Conservation (phyloP, 2,113 vertebrate species). For the Columbina picui region DNA sequence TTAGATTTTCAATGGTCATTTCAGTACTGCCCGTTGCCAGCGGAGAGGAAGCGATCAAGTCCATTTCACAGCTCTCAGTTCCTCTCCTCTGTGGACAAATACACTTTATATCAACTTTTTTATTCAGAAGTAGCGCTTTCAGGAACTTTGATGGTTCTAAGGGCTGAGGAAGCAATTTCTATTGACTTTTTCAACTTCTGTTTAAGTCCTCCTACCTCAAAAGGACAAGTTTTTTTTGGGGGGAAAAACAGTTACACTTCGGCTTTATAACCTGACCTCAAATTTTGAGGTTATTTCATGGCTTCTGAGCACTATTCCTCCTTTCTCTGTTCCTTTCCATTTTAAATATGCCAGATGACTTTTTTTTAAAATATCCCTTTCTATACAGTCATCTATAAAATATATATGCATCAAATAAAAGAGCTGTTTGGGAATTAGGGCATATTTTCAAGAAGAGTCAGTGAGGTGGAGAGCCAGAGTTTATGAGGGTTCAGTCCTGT, state of each 20-base stretch:
- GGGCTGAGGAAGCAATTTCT: neutral
- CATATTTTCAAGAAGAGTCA: slow-evolving; percentile 3
- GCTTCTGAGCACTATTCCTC: neutral
- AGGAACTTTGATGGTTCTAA: neutral
- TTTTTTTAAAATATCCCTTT: slow-evolving; percentile 39
- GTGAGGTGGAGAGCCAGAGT: neutral
- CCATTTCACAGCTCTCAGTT: neutral
- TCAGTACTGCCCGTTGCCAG: neutral
- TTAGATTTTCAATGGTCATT: neutral
- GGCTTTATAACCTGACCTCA: neutral
- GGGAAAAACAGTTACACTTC: neutral
- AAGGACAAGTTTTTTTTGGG: neutral
- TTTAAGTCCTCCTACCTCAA: neutral
- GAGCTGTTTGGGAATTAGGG: slow-evolving; percentile 9
- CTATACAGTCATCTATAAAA: neutral
- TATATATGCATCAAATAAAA: slow-evolving; percentile 18
- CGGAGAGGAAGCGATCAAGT: neutral
- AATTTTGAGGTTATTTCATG: neutral
- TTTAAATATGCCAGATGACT: slow-evolving; percentile 20
- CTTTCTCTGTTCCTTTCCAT: neutral
- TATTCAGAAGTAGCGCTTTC: neutral
- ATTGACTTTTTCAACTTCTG: neutral
- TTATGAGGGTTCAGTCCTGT: neutral
- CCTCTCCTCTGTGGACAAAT: neutral
- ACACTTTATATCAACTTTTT: neutral